Conservation (phyloP, 2,888 invertebrate species). For the Cylloceria caligata region DNA sequence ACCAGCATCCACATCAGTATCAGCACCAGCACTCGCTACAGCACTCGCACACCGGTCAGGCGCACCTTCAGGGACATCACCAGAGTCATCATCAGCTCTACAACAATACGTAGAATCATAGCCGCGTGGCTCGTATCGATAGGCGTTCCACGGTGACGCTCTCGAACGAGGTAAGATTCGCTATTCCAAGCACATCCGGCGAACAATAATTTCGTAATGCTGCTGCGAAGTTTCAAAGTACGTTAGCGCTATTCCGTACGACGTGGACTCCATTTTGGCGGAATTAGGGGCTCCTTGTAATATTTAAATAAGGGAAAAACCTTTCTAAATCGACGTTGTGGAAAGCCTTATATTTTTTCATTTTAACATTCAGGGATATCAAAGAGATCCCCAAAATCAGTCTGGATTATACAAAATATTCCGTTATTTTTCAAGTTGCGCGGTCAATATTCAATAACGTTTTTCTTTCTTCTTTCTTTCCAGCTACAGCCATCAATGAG, state of each 20-base stretch:
- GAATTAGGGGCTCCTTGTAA: too few relatives aligned
- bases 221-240: too few relatives aligned
- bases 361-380: not conserved
- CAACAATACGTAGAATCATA: constrained; percentile 81
- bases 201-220: too few relatives aligned
- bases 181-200: too few relatives aligned
- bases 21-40: constrained; percentile 80
- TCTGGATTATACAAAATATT: too few relatives aligned
- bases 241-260: too few relatives aligned
- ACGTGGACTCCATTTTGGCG: too few relatives aligned
- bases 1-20: constrained; percentile 76
- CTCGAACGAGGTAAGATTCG: constrained; percentile 66
- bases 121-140: constrained; percentile 70
- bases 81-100: constrained; percentile 82
- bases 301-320: too few relatives aligned
- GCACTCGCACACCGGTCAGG: constrained; percentile 80
- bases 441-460: not conserved
- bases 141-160: constrained; percentile 71
- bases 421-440: too few relatives aligned
- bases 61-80: constrained; percentile 78
- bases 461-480: constrained; percentile 61
- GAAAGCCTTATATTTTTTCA: not conserved
- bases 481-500: constrained; percentile 73
- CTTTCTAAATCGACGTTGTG: too few relatives aligned
- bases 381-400: not conserved